phyloP scores from a whole-genome alignment of 2,888 invertebrate species.

The Macaria notata region DNA sequence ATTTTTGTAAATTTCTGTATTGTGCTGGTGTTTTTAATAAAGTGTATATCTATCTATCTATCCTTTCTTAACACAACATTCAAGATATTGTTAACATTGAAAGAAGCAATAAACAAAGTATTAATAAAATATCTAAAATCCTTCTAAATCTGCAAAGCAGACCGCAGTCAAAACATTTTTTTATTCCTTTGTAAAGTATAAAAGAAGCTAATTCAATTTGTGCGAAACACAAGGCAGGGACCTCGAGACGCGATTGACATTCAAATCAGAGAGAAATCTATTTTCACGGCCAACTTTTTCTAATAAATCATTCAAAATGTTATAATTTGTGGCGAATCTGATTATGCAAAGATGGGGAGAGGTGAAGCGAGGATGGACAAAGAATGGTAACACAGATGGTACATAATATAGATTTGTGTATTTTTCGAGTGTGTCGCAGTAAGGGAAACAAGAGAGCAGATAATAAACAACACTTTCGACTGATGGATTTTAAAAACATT shows the following conservation, averaged over 20 bases:
- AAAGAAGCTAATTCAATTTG: slow-evolving; percentile 28
- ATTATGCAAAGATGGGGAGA: slow-evolving; percentile 56
- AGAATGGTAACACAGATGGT: slow-evolving; percentile 22
- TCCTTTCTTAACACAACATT: neutral
- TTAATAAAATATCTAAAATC: slow-evolving; percentile 1
- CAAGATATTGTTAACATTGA: neutral
- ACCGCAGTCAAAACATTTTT: slow-evolving; percentile 35
- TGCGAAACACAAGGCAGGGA: slow-evolving; percentile 22
- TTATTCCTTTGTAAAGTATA: slow-evolving; percentile 34
- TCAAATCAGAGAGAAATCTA: slow-evolving; percentile 44
- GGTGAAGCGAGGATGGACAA: slow-evolving; percentile 31
- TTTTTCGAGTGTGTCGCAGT: too few relatives aligned
- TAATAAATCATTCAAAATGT: slow-evolving; percentile 67
- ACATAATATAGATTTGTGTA: too few relatives aligned
- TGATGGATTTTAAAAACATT: too few relatives aligned
- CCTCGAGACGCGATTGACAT: slow-evolving; percentile 40
- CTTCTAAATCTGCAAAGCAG: slow-evolving; percentile 5
- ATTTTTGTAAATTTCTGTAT: too few relatives aligned
- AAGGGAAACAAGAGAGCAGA: too few relatives aligned
- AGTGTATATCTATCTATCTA: too few relatives aligned
- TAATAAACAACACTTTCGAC: too few relatives aligned
- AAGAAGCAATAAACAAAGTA: neutral
- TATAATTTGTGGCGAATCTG: slow-evolving; percentile 68
- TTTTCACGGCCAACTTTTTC: slow-evolving; percentile 53
- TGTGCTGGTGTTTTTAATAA: too few relatives aligned